Conservation (phyloP, 2,888 invertebrate species). For the Lordiphosa fenestrarum region DNA sequence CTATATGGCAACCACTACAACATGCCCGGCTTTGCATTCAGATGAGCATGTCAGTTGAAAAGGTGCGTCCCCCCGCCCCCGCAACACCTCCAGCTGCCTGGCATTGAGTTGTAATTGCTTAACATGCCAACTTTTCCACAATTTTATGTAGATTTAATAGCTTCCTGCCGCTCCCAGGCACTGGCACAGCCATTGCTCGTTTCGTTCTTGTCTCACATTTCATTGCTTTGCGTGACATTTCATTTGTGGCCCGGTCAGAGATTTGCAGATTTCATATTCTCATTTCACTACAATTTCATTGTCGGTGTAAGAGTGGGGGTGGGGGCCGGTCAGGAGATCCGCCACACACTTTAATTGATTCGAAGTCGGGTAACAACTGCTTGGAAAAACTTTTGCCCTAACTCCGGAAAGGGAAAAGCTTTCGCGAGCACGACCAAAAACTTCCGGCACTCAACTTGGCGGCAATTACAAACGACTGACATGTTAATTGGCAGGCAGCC, state of each 20-base stretch:
- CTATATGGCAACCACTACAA: constrained; percentile 36
- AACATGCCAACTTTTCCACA: constrained; percentile 70
- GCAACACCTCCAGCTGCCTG: constrained; percentile 1
- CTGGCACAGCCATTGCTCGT: constrained; percentile 17
- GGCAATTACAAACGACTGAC: constrained; percentile 35
- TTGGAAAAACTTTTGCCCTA: constrained; percentile 11
- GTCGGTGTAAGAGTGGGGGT: constrained; percentile 27
- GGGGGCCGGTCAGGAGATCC: constrained; percentile 22
- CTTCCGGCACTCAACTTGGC: constrained; percentile 54
- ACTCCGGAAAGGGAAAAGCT: constrained; percentile 39
- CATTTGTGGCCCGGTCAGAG: constrained; percentile 38
- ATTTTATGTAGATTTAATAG: constrained; percentile 75
- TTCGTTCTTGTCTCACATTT: constrained; percentile 60
- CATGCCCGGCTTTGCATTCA: constrained; percentile 56
- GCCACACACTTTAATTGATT: constrained; percentile 6
- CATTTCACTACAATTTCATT: constrained; percentile 39
- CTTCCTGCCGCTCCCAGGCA: constrained; percentile 58
- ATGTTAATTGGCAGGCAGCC: constrained; percentile 62
- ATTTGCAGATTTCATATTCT: constrained; percentile 47
- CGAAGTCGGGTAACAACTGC: constrained; percentile 3
- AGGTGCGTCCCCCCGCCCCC: constrained; percentile 56
- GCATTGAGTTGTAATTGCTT: constrained; percentile 68
- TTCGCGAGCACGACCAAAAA: constrained; percentile 57
- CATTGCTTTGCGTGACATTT: constrained; percentile 70
- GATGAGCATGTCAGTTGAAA: constrained; percentile 69